Conservation (phyloP, 1,140 invertebrate genomes). For the Orius laevigatus region DNA sequence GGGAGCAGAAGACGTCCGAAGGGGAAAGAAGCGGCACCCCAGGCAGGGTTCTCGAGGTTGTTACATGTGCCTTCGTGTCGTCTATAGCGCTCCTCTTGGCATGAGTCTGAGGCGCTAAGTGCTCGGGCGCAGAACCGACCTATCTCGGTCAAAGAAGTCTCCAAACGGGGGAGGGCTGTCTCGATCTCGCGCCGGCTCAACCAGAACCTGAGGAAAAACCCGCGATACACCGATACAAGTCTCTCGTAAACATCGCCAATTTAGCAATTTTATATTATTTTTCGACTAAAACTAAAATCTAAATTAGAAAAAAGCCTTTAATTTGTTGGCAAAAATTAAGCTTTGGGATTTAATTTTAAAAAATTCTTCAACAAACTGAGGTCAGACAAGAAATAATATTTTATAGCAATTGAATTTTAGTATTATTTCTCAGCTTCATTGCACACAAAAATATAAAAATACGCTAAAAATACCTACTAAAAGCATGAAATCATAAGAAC, state of each 20-base stretch:
- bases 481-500: no score
- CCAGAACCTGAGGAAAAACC: constrained; percentile 44
- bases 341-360: no score
- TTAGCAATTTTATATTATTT: constrained; percentile 2
- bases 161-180: constrained; percentile 67
- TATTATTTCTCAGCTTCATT: no score
- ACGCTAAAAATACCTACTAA: no score
- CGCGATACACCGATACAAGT: no score
- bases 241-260: no score
- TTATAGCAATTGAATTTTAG: no score
- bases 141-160: constrained; percentile 73
- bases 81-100: constrained; percentile 61
- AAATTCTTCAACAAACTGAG: no score
- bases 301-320: neutral
- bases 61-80: constrained; percentile 83
- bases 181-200: constrained; percentile 70
- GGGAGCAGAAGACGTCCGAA: constrained; percentile 64
- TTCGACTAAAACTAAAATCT: neutral
- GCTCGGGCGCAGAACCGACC: constrained; percentile 71
- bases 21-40: constrained; percentile 71
- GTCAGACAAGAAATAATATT: no score
- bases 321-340: no score
- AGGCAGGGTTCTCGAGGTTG: constrained; percentile 74
- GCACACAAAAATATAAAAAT: no score
- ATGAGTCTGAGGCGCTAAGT: constrained; percentile 48